Evolutionary conservation across 2,888 invertebrate genomes (phyloP), one percentile per base, ranked within the genome.

Genomic region (Helobdella robusta): DNA sequence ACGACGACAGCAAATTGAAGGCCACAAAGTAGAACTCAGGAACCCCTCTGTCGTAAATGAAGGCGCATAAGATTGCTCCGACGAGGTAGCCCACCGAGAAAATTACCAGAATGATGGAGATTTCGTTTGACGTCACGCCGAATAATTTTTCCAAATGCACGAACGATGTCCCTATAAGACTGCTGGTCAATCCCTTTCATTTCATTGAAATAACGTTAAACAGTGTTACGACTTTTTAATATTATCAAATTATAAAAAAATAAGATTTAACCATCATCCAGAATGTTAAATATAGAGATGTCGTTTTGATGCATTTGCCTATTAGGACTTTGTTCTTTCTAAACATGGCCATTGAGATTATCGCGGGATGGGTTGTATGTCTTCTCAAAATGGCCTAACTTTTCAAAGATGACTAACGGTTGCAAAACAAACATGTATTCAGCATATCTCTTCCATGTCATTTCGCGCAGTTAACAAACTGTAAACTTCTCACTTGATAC

Each of bases 91-190:
- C 68, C 11, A 67, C 28, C 18, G 58, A 18, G 32, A 36, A 20
- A 36, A 28, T 25, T 0, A 54, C 59, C 25, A 68, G 50, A 2
- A 52, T 40, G 5, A 36, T 25, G 2, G 68, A 64, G 25, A 68
- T 34, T 20, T n/a, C 34, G 25, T 61, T 30, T 2, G 67, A 52
- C 18, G 23, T 28, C 3, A 60, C 46, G 36, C 40, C 52, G 11
- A 68, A 64, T 3, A 65, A 20, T 18, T 44, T 44, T 23, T 67
- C 68, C 65, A 68, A 52, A 58, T 65, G 64, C 11, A 68, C 65
- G 5, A 61, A 44, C 11, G 67, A 56, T 20, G 67, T 34, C 1
- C 68, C 68, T 18, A 67, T 15, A 4, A 68, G 25, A 20, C 62
- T 36, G 25, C 48, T 59, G 28, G 30, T 5, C 2, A 67, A 28